A percentile compares a stretch with the other conserved stretches of the same genome.
Evolutionary conservation across 2,888 invertebrate species (phyloP).

Genomic region (Andricus curvator): DNA sequence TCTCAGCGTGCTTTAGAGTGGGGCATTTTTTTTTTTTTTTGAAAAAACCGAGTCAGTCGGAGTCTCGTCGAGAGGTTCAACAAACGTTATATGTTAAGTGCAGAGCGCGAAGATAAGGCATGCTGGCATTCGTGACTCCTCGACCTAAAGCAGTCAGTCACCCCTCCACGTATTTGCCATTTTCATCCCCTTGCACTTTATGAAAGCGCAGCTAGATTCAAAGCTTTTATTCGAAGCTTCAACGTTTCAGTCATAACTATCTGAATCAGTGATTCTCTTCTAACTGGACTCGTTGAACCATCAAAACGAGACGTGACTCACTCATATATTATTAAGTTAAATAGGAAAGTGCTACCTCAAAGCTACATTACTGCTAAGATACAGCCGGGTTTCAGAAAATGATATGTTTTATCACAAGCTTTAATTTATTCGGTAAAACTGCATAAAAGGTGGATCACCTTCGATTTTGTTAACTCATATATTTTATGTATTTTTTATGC

Average conservation of each 20-base stretch:
- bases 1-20: not conserved
- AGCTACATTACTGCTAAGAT: not conserved
- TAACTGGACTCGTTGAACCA: not conserved
- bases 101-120: conserved; percentile 66
- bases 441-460: too few relatives aligned
- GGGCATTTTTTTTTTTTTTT: conserved; percentile 1
- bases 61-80: conserved; percentile 52
- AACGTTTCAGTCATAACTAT: conserved; percentile 31
- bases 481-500: too few relatives aligned
- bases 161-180: conserved; percentile 48
- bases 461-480: too few relatives aligned
- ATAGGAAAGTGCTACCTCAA: not conserved
- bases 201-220: conserved; percentile 16
- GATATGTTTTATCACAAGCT: not conserved
- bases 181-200: conserved; percentile 32
- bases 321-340: conserved; percentile 7
- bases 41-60: conserved; percentile 46
- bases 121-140: conserved; percentile 53
- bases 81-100: conserved; percentile 64
- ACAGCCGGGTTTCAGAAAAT: not conserved
- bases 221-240: conserved; percentile 32
- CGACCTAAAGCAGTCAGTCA: conserved; percentile 54
- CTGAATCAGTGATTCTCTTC: conserved; percentile 18
- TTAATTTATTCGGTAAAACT: too few relatives aligned
- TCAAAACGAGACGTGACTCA: conserved; percentile 20